phyloP scores from a whole-genome alignment of 2,888 invertebrate species.

The Spialia ferax region DNA sequence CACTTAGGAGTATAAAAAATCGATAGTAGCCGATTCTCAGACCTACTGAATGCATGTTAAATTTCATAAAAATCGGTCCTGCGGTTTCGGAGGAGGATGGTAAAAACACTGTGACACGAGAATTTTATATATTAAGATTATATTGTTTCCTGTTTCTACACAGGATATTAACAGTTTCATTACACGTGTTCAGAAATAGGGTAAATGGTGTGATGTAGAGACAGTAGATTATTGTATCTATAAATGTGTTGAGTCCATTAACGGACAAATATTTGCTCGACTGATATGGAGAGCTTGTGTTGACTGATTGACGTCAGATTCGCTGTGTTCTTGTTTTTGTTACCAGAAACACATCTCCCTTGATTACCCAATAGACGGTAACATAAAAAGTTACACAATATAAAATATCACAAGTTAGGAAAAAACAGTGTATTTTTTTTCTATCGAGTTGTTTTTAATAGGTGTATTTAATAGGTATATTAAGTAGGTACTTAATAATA shows the following conservation, averaged over 20 bases:
- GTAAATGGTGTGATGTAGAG: background rate
- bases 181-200: background rate
- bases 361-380: background rate
- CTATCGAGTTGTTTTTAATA: too few relatives aligned
- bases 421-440: too few relatives aligned
- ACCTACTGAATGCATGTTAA: too few relatives aligned
- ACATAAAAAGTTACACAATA: too few relatives aligned
- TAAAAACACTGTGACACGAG: too few relatives aligned
- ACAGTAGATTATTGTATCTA: background rate
- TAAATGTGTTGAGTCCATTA: conserved; percentile 60
- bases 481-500: background rate
- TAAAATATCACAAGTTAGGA: too few relatives aligned
- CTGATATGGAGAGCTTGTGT: conserved; percentile 57
- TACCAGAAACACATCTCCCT: background rate
- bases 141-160: background rate
- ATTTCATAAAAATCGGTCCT: too few relatives aligned
- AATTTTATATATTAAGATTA: too few relatives aligned
- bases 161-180: background rate
- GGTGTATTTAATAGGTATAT: too few relatives aligned
- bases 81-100: too few relatives aligned
- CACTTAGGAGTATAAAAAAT: too few relatives aligned
- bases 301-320: conserved; percentile 53
- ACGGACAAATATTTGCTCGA: conserved; percentile 73
- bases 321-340: conserved; percentile 10
- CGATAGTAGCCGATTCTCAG: too few relatives aligned